A percentile compares a stretch with the other conserved stretches of the same genome.
Conservation (phyloP, 2,888 invertebrate genomes). For the Machimus rusticus region DNA sequence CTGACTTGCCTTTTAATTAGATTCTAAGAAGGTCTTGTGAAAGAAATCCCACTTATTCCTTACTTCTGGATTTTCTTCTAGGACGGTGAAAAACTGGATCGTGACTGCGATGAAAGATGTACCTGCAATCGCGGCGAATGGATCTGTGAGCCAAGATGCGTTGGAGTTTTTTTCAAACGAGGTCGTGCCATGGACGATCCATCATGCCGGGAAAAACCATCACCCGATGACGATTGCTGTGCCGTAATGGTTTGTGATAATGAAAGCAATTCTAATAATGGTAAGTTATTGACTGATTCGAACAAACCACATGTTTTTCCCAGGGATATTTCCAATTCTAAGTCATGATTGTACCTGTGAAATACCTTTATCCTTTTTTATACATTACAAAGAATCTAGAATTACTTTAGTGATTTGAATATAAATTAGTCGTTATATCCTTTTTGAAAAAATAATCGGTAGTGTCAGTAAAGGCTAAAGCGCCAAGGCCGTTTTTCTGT, state of each 20-base stretch:
- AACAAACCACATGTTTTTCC: background rate
- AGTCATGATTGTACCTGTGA: background rate
- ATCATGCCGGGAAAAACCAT: constrained; percentile 74
- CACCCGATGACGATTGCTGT: constrained; percentile 75
- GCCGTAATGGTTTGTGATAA: constrained; percentile 73
- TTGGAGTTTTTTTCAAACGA: constrained; percentile 72
- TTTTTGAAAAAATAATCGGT: too few species aligned
- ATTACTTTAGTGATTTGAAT: background rate
- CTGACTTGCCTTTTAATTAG: background rate
- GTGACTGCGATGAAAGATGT: constrained; percentile 81
- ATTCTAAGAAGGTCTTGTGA: background rate
- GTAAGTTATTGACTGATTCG: constrained; percentile 54
- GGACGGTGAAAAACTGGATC: constrained; percentile 75
- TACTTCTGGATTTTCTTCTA: constrained; percentile 52
- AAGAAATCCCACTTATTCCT: background rate
- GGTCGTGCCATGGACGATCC: constrained; percentile 74
- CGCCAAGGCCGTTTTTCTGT: too few species aligned
- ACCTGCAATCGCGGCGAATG: constrained; percentile 75
- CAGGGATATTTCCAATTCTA: background rate
- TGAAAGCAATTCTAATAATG: constrained; percentile 54
- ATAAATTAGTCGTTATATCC: too few species aligned
- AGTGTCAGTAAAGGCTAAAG: too few species aligned
- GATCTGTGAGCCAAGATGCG: constrained; percentile 78
- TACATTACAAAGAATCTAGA: background rate
- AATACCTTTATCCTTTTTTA: background rate